These are phyloP conservation scores for Alauda arvensis DNA, from an alignment of 2,797 vertebrate species.

Conservation along the genomic window DNA sequence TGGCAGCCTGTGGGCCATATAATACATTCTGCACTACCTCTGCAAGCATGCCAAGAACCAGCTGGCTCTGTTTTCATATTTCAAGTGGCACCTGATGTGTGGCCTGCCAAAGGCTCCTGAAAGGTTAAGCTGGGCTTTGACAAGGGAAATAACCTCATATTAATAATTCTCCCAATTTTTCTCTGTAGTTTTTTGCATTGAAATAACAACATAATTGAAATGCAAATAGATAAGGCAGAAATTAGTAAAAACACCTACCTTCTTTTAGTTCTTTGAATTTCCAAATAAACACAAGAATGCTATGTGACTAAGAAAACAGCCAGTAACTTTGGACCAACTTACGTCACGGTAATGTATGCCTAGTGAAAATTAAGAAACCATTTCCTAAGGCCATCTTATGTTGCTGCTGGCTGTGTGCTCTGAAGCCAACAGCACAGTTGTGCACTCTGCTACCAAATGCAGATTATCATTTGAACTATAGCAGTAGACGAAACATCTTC, in stretches of 20 bases:
- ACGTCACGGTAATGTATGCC: neutral
- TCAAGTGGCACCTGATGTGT: neutral
- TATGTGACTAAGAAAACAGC: neutral
- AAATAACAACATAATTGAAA: slow-evolving; percentile 29
- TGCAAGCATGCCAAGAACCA: neutral
- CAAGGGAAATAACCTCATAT: neutral
- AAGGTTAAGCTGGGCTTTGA: neutral
- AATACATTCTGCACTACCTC: neutral
- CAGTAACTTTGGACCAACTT: neutral
- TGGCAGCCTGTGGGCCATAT: neutral
- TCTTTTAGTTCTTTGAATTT: slow-evolving; percentile 8
- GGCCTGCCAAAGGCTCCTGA: neutral
- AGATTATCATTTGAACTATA: neutral
- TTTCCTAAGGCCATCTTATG: neutral
- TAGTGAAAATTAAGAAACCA: neutral
- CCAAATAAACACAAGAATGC: neutral
- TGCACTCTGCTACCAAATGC: neutral
- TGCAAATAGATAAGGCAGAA: slow-evolving; percentile 2
- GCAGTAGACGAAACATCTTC: neutral
- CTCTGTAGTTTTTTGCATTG: neutral
- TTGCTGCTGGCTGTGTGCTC: neutral
- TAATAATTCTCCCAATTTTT: neutral
- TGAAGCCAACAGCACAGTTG: neutral
- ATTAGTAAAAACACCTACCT: neutral
- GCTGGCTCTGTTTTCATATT: neutral